phyloP scores from a whole-genome alignment of 2,113 vertebrate species.

The Microtus richardsoni region DNA sequence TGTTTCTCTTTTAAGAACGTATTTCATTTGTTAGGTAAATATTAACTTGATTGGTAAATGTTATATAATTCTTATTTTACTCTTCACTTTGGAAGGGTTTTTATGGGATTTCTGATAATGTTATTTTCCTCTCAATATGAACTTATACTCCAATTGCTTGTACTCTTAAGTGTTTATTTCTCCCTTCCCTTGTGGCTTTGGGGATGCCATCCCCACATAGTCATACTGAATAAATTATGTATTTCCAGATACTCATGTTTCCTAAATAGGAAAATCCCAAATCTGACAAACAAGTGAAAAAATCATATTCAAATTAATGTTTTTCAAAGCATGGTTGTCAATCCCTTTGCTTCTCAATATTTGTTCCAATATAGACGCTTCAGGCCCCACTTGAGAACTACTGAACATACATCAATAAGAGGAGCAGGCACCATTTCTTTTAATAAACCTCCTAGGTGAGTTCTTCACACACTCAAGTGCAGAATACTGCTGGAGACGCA shows the following conservation, averaged over 20 bases:
- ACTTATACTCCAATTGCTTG: conserved; percentile 52
- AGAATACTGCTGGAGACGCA: not conserved
- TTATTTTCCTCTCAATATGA: conserved; percentile 55
- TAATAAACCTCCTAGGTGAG: conserved; percentile 31
- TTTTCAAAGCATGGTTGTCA: conserved; percentile 46
- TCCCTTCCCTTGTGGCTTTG: not conserved
- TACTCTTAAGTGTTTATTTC: not conserved
- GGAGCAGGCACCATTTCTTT: not conserved
- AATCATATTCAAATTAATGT: not conserved
- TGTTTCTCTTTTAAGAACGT: conserved; percentile 68
- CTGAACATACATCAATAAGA: not conserved
- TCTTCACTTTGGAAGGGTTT: conserved; percentile 34
- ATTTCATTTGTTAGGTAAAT: conserved; percentile 77
- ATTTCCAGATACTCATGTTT: not conserved
- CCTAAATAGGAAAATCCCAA: not conserved
- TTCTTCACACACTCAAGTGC: not conserved
- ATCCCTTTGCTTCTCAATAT: not conserved
- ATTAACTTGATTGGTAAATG: conserved; percentile 73
- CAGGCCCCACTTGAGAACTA: not conserved
- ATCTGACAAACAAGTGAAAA: not conserved
- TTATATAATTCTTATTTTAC: conserved; percentile 74
- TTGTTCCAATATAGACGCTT: not conserved
- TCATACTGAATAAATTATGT: conserved; percentile 9
- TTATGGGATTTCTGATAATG: not conserved
- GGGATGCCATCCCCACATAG: not conserved